Evolutionary conservation across 1,140 invertebrate genomes (phyloP).

Genomic region (Micrasema minimum): DNA sequence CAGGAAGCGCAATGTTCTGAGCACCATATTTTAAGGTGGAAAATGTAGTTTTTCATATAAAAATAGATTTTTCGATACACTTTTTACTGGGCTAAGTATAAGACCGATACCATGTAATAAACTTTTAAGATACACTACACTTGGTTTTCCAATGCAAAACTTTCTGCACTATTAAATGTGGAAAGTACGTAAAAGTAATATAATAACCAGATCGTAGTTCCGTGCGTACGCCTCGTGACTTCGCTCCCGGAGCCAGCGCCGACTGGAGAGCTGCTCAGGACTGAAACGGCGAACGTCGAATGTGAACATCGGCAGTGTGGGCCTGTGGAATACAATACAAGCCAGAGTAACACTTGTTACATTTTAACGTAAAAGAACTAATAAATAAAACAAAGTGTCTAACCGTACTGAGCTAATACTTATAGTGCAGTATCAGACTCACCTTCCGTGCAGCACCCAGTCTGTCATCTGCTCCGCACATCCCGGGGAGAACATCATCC

Average conservation of each 20-base stretch:
- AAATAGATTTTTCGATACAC: too few relatives aligned
- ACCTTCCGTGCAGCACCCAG: conserved; percentile 82
- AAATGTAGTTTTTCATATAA: too few relatives aligned
- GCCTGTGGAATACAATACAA: conserved; percentile 63
- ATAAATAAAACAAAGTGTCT: neutral
- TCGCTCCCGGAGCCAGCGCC: conserved; percentile 80
- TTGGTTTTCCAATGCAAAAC: too few relatives aligned
- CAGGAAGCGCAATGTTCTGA: too few relatives aligned
- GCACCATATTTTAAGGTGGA: too few relatives aligned
- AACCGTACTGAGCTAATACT: neutral
- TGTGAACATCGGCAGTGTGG: conserved; percentile 84
- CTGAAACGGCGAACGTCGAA: conserved; percentile 87
- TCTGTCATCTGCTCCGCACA: conserved; percentile 85
- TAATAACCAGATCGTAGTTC: conserved; percentile 79
- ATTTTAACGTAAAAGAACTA: neutral
- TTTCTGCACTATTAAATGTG: too few relatives aligned
- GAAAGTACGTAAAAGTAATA: too few relatives aligned
- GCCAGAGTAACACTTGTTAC: neutral
- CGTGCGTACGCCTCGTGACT: conserved; percentile 89
- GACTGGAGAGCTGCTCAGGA: conserved; percentile 73
- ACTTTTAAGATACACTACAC: too few relatives aligned
- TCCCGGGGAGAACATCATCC: conserved; percentile 91
- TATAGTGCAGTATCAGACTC: conserved; percentile 1
- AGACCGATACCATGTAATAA: too few relatives aligned
- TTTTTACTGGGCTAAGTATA: too few relatives aligned